These are phyloP conservation scores for Melangyna quadrimaculata DNA, from an alignment of 2,888 invertebrate genomes.

Conservation along the genomic window DNA sequence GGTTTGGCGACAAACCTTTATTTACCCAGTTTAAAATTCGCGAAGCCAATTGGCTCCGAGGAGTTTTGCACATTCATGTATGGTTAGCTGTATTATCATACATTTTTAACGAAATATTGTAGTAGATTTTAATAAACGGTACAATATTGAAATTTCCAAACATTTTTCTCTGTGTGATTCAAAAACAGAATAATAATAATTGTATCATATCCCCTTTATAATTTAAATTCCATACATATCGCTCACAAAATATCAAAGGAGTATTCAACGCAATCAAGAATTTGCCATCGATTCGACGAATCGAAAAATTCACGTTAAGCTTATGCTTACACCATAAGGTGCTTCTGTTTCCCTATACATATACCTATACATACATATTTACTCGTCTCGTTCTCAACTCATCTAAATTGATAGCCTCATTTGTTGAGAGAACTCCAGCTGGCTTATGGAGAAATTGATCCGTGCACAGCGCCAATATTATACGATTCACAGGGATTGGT, in stretches of 20 bases:
- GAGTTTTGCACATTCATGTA: too few relatives aligned
- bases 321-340: slow-evolving; percentile 53
- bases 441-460: slow-evolving; percentile 18
- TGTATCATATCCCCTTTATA: background rate
- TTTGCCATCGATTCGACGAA: slow-evolving; percentile 24
- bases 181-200: background rate
- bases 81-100: too few relatives aligned
- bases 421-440: slow-evolving; percentile 9
- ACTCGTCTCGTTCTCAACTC: background rate
- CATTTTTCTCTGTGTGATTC: background rate
- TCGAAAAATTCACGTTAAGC: slow-evolving; percentile 38
- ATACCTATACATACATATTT: background rate
- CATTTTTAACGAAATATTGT: too few relatives aligned
- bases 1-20: too few relatives aligned
- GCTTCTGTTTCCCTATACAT: background rate
- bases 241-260: background rate
- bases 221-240: background rate
- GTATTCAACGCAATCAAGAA: slow-evolving; percentile 10
- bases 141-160: background rate
- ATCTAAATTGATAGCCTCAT: slow-evolving; percentile 17
- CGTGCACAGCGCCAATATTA: background rate
- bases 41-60: too few relatives aligned
- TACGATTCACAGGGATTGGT: slow-evolving; percentile 6
- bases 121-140: too few relatives aligned
- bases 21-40: too few relatives aligned